phyloP scores from a whole-genome alignment of 2,113 vertebrate genomes.

The Nerophis ophidion region DNA sequence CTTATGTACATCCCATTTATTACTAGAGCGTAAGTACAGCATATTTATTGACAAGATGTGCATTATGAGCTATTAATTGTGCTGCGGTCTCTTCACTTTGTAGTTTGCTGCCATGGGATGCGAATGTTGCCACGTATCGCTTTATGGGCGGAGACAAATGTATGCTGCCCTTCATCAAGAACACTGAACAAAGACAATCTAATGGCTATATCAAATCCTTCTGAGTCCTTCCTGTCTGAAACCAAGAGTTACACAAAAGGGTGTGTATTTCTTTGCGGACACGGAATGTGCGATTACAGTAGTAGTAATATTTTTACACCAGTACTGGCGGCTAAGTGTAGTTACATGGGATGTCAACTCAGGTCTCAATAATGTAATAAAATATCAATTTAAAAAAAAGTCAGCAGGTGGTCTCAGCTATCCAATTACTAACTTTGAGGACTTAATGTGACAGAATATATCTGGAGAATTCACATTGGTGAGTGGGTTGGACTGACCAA shows the following conservation, averaged over 20 bases:
- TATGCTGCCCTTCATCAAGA: conserved; percentile 70
- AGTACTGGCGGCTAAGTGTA: too few relatives aligned
- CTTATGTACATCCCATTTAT: conserved; percentile 58
- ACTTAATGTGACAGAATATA: background rate
- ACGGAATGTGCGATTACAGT: background rate
- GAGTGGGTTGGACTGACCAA: background rate
- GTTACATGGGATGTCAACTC: background rate
- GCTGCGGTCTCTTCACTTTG: background rate
- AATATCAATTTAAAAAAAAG: background rate
- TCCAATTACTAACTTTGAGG: too few relatives aligned
- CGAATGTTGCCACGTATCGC: conserved; percentile 61
- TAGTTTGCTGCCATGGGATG: conserved; percentile 65
- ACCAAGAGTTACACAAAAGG: background rate
- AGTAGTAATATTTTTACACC: conserved; percentile 3
- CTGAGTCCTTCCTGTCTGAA: conserved; percentile 9
- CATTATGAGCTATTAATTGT: background rate
- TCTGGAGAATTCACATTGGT: background rate
- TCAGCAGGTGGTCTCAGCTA: background rate
- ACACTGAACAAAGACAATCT: conserved; percentile 42
- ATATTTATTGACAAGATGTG: background rate
- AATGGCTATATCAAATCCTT: conserved; percentile 31
- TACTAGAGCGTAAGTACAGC: conserved; percentile 53
- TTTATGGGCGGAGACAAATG: conserved; percentile 70
- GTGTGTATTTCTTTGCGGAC: background rate
- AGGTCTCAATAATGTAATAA: background rate